Base-by-base conservation (phyloP, 2,888 invertebrate species). In the Acrobasis repandana region DNA sequence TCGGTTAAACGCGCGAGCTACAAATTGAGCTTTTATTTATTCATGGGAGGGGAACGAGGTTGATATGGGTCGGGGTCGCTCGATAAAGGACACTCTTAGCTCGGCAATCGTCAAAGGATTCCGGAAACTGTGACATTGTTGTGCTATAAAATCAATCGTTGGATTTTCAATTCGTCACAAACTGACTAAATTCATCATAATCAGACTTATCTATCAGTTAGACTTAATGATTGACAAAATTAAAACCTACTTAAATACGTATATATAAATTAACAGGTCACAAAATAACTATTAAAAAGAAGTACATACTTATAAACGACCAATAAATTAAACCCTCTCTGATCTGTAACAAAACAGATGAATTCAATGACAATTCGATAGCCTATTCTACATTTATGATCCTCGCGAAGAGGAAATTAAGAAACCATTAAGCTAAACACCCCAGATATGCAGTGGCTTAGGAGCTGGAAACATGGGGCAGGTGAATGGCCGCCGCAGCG, bases 1-100 rank as follows among this genome's bases (percentile, higher is more conserved):
- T 83, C 78, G 76, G 82, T 82, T 82, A 83, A 84, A 82, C 86
- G 83, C 80, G 82, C 81, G 79, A 80, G 85, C 83, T 83, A 88
- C 90, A 89, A 90, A 89, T 88, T 88, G 88, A 87, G 86, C 85
- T 83, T 88, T 90, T 90, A 90, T 88, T 90, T 90, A 91, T 91
- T 90, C 90, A 90, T 88, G 83, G 78, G 83, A 83, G 83, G 86
- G 86, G 86, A 79, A 81, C 77, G 80, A 85, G 81, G 83, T 80
- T 86, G 86, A 90, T 88, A 86, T 90, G 87, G 88, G 88, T 87
- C 88, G 87, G 86, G 89, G 86, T 83, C 88, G 85, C 77, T 80
- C 77, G 79, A 84, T 84, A 88, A 86, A 86, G 86, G 86, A 85
- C 87, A 82, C 83, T 80, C 78, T 83, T 78, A 79, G 77, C 72